Percentiles rank a stretch among this genome's conserved stretches.
phyloP scores from a whole-genome alignment of 2,113 vertebrate species.

The Carlito syrichta region DNA sequence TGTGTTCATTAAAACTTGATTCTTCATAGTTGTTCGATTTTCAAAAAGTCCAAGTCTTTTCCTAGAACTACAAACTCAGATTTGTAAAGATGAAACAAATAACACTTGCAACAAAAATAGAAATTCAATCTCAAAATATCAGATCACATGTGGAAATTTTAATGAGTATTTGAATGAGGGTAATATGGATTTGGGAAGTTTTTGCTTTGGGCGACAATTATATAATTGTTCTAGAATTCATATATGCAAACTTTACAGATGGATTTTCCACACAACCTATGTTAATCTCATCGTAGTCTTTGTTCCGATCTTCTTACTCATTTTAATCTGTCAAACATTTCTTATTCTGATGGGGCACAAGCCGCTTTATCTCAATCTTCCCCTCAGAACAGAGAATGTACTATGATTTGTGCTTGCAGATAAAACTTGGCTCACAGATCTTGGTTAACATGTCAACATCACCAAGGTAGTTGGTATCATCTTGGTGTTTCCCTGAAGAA shows the following conservation, averaged over 20 bases:
- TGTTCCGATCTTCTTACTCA: rapidly evolving
- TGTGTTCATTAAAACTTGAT: neutral
- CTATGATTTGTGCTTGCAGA: neutral
- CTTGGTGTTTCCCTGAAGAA: neutral
- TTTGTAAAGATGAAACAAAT: neutral
- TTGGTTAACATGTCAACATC: rapidly evolving
- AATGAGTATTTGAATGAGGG: neutral
- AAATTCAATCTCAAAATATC: neutral
- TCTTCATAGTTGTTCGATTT: neutral
- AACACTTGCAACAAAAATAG: neutral
- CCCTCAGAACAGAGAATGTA: neutral
- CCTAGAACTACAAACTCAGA: neutral
- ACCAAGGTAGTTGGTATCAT: rapidly evolving
- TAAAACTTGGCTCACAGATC: neutral
- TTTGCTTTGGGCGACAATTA: neutral
- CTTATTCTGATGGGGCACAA: neutral
- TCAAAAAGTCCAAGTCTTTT: neutral
- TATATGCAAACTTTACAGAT: too few species aligned
- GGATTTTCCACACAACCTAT: rapidly evolving
- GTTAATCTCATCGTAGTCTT: too few species aligned
- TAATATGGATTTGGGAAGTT: rapidly evolving
- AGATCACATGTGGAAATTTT: neutral
- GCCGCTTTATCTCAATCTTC: rapidly evolving
- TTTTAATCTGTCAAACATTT: neutral
- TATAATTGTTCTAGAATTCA: neutral